Evolutionary conservation across 2,113 vertebrate genomes (phyloP).

Genomic region (Artemisiospiza belli): DNA sequence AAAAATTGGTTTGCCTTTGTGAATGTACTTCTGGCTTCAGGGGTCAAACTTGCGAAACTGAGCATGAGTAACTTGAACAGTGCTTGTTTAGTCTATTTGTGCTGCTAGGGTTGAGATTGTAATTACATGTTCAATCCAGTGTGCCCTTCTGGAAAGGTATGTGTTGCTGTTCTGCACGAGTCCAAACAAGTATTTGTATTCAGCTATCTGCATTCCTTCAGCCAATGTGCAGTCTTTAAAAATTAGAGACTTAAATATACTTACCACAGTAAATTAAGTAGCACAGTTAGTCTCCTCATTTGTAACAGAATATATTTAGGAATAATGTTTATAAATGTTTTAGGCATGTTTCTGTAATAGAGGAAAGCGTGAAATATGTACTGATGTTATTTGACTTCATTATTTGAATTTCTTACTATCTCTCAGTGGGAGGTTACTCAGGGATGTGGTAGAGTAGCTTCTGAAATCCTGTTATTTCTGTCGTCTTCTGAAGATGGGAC

Average conservation of each 20-base stretch:
- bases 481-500: not conserved
- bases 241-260: not conserved
- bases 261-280: not conserved
- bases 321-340: not conserved
- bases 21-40: conserved; percentile 14
- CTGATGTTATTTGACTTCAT: not conserved
- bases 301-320: not conserved
- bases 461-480: not conserved
- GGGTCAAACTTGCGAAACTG: not conserved
- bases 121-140: conserved; percentile 11
- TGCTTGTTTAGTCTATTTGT: conserved; percentile 29
- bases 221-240: not conserved
- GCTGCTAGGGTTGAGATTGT: not conserved
- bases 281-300: not conserved
- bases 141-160: not conserved
- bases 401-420: not conserved
- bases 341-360: not conserved
- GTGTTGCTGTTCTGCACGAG: not conserved
- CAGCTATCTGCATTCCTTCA: not conserved
- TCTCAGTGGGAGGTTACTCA: not conserved
- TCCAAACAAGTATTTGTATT: conserved; percentile 34
- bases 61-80: not conserved
- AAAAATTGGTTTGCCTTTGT: not conserved
- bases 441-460: not conserved
- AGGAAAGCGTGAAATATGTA: not conserved